These are phyloP conservation scores for Aquatica leii DNA, from an alignment of 2,888 invertebrate genomes.

Conservation along the genomic window DNA sequence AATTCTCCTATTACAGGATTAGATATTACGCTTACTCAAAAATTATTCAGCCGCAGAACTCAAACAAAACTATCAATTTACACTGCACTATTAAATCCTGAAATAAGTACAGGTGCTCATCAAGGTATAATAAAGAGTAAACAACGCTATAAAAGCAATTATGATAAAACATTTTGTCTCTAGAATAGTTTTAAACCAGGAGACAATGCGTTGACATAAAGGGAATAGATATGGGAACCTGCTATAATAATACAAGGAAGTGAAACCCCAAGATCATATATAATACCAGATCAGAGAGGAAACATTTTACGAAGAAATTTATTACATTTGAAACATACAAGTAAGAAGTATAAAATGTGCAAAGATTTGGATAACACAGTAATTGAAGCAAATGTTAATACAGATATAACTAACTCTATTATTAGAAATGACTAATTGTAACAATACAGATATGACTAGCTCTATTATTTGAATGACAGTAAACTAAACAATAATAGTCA, in stretches of 20 bases:
- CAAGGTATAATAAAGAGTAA: neutral
- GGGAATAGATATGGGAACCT: neutral
- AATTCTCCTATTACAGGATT: neutral
- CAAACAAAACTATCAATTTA: neutral
- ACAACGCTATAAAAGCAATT: neutral
- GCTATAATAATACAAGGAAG: neutral
- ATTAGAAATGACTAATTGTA: neutral
- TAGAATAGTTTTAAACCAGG: too few relatives aligned
- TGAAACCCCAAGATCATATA: neutral
- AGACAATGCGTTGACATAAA: too few relatives aligned
- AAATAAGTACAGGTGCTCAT: neutral
- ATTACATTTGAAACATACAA: too few relatives aligned
- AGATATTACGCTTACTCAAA: neutral
- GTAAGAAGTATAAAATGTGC: neutral
- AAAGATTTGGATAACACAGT: neutral
- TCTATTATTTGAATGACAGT: neutral
- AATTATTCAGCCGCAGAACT: neutral
- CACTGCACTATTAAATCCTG: neutral
- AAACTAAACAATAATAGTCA: neutral
- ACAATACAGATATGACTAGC: too few relatives aligned
- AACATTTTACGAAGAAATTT: too few relatives aligned
- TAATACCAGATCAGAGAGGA: neutral
- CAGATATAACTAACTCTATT: neutral
- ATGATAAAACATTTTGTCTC: neutral
- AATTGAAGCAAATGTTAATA: neutral